phyloP scores from a whole-genome alignment of 2,113 vertebrate genomes.

The Pagrus major region DNA sequence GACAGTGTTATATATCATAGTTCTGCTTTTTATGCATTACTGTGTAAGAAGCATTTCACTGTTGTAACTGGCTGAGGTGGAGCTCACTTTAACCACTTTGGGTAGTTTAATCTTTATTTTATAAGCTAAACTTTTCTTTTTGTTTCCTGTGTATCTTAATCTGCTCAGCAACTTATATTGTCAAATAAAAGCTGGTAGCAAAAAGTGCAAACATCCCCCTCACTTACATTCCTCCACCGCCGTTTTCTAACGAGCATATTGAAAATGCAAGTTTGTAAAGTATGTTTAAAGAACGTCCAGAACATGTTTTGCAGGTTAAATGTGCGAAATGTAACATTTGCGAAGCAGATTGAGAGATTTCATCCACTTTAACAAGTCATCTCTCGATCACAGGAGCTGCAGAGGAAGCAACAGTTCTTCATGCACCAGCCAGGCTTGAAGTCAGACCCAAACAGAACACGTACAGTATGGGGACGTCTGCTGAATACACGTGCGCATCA shows the following conservation, averaged over 20 bases:
- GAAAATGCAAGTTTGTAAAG: background rate
- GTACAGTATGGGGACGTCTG: conserved; percentile 42
- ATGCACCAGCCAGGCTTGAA: conserved; percentile 27
- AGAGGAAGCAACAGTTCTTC: conserved; percentile 21
- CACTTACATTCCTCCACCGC: background rate
- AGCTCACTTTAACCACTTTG: background rate
- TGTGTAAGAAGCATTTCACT: background rate
- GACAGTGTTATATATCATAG: background rate
- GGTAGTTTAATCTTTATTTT: background rate
- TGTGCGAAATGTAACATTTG: conserved; percentile 15
- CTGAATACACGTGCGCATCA: conserved; percentile 8
- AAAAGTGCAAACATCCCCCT: too few relatives aligned
- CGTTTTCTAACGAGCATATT: background rate
- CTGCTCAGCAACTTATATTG: background rate
- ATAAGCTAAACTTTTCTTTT: too few relatives aligned
- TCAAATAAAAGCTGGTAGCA: background rate
- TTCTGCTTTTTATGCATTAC: background rate
- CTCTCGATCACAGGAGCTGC: background rate
- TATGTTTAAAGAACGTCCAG: background rate
- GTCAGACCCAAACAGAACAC: conserved; percentile 42
- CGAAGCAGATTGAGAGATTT: conserved; percentile 32
- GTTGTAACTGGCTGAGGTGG: background rate
- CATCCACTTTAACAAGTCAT: conserved; percentile 5
- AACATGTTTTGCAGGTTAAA: conserved; percentile 29
- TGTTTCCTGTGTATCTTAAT: background rate